Evolutionary conservation across 2,888 invertebrate species (phyloP), one percentile per base, ranked within the genome.

Genomic region (Malachius bipustulatus): DNA sequence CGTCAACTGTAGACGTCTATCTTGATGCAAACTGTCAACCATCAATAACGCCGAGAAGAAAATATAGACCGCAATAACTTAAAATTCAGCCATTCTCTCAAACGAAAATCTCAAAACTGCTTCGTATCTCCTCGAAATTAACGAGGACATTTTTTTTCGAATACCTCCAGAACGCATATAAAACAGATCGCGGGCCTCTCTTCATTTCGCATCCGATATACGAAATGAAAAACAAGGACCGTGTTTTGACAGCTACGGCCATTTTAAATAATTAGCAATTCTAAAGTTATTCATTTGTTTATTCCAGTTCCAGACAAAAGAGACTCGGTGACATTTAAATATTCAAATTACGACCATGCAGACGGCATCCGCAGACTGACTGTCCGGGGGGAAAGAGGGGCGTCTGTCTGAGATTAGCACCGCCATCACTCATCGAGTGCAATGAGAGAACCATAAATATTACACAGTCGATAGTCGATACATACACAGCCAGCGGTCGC

Each of bases 281-380:
- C 60, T 55, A 58, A 59, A 53, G 45, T 51, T 56, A 47, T 51
- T 51, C 57, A 56, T 58, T 57, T 56, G 56, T 56, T 59, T 57
- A 55, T 56, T 52, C 51, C 43, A 35, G 42, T 47, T 40, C 44
- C 56, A 54, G 56, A 59, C 59, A 58, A 58, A 57, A 56, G 56
- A 54, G 55, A 55, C 54, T 47, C 52, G 56, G 55, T 57, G 57
- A 56, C 48, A 58, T 59, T 59, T 59, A 56, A 59, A 59, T 58
- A 59, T 59, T 59, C 54, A 59, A 59, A 57, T 57, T 49, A 45
- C 15, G n/a, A 19, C 28, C 29, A 26, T 30, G 16, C 36, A 26
- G 33, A 12, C 33, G 27, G 24, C 24, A 36, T 31, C 19, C 37
- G 24, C 6, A 19, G 24, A 19, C 24, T 6, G n/a, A n/a, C n/a